Evolutionary conservation across 1,140 invertebrate species (phyloP).

Genomic region (Calosoma granatense): DNA sequence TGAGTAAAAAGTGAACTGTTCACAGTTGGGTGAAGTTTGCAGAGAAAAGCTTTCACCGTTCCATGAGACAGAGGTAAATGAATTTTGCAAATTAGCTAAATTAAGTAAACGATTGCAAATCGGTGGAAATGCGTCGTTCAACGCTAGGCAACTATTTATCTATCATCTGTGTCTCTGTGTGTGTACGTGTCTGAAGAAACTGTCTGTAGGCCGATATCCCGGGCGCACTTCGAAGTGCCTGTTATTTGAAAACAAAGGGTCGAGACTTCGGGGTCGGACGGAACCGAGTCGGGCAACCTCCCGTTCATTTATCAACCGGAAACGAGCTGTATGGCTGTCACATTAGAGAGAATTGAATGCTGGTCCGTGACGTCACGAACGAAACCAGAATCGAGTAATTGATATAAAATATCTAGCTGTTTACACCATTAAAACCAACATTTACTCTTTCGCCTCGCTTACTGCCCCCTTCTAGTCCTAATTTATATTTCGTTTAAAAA

Average conservation of each 20-base stretch:
- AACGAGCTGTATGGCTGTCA: constrained; percentile 8
- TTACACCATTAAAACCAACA: neutral
- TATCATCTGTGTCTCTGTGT: too few relatives aligned
- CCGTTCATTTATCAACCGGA: constrained; percentile 7
- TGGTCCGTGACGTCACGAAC: constrained; percentile 2
- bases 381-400: constrained; percentile 7
- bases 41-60: too few relatives aligned
- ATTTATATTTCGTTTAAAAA: too few relatives aligned
- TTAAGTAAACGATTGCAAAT: too few relatives aligned
- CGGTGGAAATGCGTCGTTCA: too few relatives aligned
- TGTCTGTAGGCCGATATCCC: neutral
- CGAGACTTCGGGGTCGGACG: neutral
- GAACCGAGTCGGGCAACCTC: neutral
- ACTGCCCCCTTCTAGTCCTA: too few relatives aligned
- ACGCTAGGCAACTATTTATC: too few relatives aligned
- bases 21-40: too few relatives aligned
- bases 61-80: too few relatives aligned
- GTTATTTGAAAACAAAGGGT: constrained; percentile 5
- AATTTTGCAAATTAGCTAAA: too few relatives aligned
- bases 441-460: neutral
- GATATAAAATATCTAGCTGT: constrained; percentile 6
- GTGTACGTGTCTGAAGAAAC: too few relatives aligned
- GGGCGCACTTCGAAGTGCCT: neutral
- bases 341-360: constrained; percentile 8
- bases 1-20: too few relatives aligned